Evolutionary conservation across 2,113 vertebrate genomes (phyloP), one percentile per base, ranked within the genome.

Genomic region (Chloebia gouldiae): DNA sequence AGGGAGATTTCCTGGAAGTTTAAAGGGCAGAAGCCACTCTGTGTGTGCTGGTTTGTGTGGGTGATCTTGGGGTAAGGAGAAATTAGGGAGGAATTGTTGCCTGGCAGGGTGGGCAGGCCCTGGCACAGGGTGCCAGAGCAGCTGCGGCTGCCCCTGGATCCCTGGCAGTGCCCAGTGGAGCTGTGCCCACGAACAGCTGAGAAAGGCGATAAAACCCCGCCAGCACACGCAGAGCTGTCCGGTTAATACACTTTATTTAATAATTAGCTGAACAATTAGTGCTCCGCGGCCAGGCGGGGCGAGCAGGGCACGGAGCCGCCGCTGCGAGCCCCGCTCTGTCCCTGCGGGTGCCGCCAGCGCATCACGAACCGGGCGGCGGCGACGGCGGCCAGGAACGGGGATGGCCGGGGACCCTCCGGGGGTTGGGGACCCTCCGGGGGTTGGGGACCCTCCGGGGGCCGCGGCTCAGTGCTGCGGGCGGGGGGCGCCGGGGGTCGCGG

Each of bases 221-320:
- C n/a, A 5, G 30, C 35, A 28, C 20, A 7, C 14, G 1, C 65
- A 1, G 0, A 30, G 3, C 25, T 1, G 18, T 22, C 30, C 4
- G 7, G 31, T 42, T 70, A 75, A 51, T 47, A 40, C 11, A 6
- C 11, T 94, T 90, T 78, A 78, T 90, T 94, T 9, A 35, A 25
- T 11, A 11, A 63, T 15, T 23, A 33, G 18, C 16, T 80, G 8
- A 47, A 23, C 19, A 54, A 61, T 27, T 9, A 23, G 17, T 6
- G 44, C 11, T 11, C 14, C 17, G n/a, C 39, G 6, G 51, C 51
- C 31, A 11, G 66, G 21, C 7, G 20, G 45, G 40, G 39, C 39
- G 13, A 19, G 73, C 73, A 17, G 56, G 9, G 44, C 71, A 5
- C 42, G 35, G 61, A 49, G 40, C 50, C 20, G 30, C 20, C 31